Evolutionary conservation across 2,888 invertebrate genomes (phyloP), one percentile per base, ranked within the genome.

Genomic region (Nudaria mundana): DNA sequence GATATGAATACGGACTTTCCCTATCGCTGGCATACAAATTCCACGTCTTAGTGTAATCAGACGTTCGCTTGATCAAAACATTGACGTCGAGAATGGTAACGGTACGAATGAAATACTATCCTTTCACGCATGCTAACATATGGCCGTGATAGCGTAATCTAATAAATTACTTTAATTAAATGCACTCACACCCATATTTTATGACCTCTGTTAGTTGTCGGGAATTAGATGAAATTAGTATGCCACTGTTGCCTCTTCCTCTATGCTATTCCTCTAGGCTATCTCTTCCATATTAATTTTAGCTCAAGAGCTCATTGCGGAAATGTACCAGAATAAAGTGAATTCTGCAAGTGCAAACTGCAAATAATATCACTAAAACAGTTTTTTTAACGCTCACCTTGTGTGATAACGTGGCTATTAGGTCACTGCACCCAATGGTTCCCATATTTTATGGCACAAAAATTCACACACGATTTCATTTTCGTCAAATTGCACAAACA

Each of bases 401-500:
- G 66, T 63, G 66, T 66, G 76, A 72, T 63, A 67, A 72, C 58
- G 52, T 51, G 64, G 64, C 66, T 76, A 71, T 84, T 76, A 86
- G 74, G 79, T 81, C 76, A 90, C 88, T 83, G 86, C 90, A 83
- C 89, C 79, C 75, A 86, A 78, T 76, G 83, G 70, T 85, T 83
- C 89, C 91, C 91, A 85, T 88, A 82, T 76, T 86, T 82, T 69
- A 73, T 67, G 67, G 75, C 78, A 75, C 77, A 75, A 66, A 84
- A 78, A 81, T 73, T 87, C 86, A 90, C 89, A 90, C 84, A 76
- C 89, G 83, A 82, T 78, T 84, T 71, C 85, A 89, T 88, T 83
- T 80, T 83, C 85, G 84, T 79, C 77, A 78, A 79, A 78, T 74
- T 80, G 77, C 81, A 85, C 81, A 83, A 85, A 86, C 79, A 88